Conservation (phyloP, 2,113 vertebrate species). For the Peromyscus leucopus region DNA sequence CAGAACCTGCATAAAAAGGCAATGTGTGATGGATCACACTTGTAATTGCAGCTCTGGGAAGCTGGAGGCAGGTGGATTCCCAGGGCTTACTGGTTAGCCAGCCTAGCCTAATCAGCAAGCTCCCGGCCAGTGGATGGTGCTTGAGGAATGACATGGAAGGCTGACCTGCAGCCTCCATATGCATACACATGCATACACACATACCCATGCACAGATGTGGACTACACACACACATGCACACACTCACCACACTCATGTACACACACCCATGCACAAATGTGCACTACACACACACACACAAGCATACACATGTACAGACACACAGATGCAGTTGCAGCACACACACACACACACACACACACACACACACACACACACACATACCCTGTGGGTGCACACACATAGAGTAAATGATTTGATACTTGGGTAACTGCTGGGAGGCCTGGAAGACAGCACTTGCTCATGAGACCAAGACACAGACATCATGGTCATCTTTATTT, state of each 20-base stretch:
- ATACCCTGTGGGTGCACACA: background rate
- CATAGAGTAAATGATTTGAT: background rate
- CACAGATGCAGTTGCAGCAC: too few species aligned
- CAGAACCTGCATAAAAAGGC: background rate
- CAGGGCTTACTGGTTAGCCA: background rate
- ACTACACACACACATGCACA: background rate
- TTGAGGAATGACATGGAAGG: background rate
- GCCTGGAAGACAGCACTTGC: background rate
- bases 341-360: background rate
- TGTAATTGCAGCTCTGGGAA: background rate
- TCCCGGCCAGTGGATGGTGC: background rate
- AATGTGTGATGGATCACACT: background rate
- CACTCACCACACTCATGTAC: background rate
- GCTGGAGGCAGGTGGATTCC: background rate
- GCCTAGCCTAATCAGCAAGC: too few species aligned
- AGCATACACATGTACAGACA: background rate
- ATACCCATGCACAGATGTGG: background rate
- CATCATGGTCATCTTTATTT: background rate
- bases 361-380: background rate
- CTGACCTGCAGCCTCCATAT: background rate
- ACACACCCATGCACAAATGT: background rate
- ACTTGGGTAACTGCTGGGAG: background rate
- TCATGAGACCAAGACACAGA: background rate
- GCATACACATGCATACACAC: background rate
- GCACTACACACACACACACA: too few species aligned